These are phyloP conservation scores for Diplodus puntazzo DNA, from an alignment of 2,797 vertebrate species.

Conservation along the genomic window DNA sequence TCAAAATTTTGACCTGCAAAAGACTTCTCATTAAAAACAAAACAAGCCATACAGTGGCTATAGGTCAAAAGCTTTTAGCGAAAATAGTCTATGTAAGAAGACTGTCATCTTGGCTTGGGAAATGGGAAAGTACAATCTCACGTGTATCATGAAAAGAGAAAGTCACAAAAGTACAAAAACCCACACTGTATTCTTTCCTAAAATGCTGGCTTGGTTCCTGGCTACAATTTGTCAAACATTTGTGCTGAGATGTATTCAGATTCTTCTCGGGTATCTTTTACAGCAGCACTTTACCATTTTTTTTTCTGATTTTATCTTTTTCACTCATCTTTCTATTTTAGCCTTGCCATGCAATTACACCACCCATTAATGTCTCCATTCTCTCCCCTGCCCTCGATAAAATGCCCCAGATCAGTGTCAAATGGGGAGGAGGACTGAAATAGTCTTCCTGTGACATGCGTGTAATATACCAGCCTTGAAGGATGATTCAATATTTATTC, in stretches of 20 bases:
- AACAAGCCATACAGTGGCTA: conserved; percentile 2
- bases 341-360: conserved; percentile 70
- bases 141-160: background rate
- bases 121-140: background rate
- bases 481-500: conserved; percentile 77
- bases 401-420: conserved; percentile 68
- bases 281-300: conserved; percentile 72
- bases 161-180: conserved; percentile 7
- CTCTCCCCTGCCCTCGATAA: conserved; percentile 67
- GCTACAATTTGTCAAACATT: conserved; percentile 56
- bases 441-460: conserved; percentile 65
- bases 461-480: conserved; percentile 71
- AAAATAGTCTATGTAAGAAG: conserved; percentile 35
- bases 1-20: conserved; percentile 3
- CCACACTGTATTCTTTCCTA: background rate
- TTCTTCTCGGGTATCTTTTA: conserved; percentile 66
- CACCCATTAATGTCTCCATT: conserved; percentile 71
- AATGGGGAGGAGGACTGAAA: conserved; percentile 65
- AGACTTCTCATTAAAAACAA: conserved; percentile 43
- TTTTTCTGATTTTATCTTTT: conserved; percentile 66
- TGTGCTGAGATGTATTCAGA: conserved; percentile 51
- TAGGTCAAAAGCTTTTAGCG: conserved; percentile 7
- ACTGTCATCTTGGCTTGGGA: background rate
- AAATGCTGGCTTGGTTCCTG: conserved; percentile 26
- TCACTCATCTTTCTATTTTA: conserved; percentile 82